Conservation (phyloP, 2,797 vertebrate genomes). For the Anguilla pacifica region DNA sequence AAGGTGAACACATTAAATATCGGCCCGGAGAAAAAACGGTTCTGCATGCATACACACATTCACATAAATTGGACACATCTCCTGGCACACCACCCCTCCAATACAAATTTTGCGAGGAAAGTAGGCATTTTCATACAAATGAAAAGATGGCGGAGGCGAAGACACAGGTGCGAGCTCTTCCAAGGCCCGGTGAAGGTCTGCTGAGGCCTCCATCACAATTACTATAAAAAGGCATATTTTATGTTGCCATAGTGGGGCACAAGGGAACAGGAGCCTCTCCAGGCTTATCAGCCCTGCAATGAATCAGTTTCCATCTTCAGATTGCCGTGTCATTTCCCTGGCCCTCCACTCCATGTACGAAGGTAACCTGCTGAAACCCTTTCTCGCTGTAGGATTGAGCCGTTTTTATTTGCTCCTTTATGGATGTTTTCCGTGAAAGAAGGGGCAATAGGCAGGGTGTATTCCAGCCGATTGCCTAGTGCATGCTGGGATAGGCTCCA, state of each 20-base stretch:
- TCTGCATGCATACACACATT: not conserved
- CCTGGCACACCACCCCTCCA: not conserved
- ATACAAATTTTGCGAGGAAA: not conserved
- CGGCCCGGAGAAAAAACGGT: not conserved
- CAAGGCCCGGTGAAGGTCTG: not conserved
- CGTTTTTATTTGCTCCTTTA: not conserved
- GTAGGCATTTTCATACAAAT: not conserved
- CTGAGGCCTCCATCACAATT: not conserved
- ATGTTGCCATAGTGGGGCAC: not conserved
- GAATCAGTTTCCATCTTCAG: not conserved
- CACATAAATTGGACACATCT: not conserved
- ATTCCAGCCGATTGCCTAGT: no score
- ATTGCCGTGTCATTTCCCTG: not conserved
- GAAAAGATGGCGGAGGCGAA: not conserved
- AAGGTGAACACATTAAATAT: not conserved
- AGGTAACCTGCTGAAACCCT: not conserved
- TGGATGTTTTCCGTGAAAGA: not conserved
- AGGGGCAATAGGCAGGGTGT: no score
- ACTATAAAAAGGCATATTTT: constrained; percentile 2
- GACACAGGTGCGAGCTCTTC: not conserved
- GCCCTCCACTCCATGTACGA: not conserved
- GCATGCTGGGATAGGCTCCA: no score
- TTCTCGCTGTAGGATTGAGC: not conserved
- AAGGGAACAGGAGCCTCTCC: not conserved
- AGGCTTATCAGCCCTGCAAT: not conserved